Conservation (phyloP, 2,113 vertebrate genomes). For the Guaruba guarouba region DNA sequence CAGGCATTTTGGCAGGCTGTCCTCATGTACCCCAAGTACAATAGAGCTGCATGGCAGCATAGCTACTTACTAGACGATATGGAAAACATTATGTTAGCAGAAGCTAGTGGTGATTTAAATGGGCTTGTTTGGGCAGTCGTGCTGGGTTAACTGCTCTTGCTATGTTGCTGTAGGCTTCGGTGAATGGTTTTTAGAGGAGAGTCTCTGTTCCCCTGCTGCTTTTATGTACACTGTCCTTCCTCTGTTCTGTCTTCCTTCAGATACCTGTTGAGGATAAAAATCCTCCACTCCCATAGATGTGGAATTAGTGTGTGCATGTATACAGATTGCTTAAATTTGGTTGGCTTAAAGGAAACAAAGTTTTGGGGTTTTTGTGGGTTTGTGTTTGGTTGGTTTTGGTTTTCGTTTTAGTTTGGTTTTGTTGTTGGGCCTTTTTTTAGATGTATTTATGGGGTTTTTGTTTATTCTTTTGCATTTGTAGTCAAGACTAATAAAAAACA, state of each 20-base stretch:
- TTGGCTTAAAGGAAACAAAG: not conserved
- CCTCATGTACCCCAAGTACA: not conserved
- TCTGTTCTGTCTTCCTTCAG: accelerated
- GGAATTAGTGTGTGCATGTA: not conserved
- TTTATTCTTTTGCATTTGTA: not conserved
- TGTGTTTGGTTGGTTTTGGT: not conserved
- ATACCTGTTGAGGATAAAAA: not conserved
- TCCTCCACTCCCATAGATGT: not conserved
- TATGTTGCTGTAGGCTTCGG: not conserved
- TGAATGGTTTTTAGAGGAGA: accelerated
- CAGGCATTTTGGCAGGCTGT: not conserved
- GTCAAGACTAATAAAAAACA: not conserved
- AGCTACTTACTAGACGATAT: not conserved
- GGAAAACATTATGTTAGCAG: not conserved
- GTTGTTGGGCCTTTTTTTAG: not conserved
- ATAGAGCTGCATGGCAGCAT: not conserved
- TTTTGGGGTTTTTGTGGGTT: accelerated
- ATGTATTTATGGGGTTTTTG: not conserved
- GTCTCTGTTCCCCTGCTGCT: not conserved
- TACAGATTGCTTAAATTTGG: not conserved
- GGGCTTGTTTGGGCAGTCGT: not conserved
- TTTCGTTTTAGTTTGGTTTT: not conserved
- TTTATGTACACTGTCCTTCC: not conserved
- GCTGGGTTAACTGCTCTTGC: not conserved
- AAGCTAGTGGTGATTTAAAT: not conserved